Evolutionary conservation across 2,888 invertebrate species (phyloP), one percentile per base, ranked within the genome.

Genomic region (Leuctra nigra): DNA sequence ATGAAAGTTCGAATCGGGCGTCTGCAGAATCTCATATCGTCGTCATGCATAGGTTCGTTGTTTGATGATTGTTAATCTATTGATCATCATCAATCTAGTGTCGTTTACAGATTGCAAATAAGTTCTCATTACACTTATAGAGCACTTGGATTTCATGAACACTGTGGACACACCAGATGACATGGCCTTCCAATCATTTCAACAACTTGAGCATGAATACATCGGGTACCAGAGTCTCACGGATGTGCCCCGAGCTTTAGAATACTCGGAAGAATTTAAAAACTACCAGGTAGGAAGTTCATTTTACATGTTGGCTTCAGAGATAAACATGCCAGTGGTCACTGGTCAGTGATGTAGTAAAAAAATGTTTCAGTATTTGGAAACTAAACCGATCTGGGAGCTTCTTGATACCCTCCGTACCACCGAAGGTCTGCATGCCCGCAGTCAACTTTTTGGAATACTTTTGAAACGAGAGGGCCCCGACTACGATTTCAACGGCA

Each of bases 141-240:
- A 99, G 72, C 98, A 99, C 76, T 78, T 99, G 72, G 99, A 99
- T 75, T 99, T 97, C 72, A 87, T 98, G 81, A 90, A 87, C 69
- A 70, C 73, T 1, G 68, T 78, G 41, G 86, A 88, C 65, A 83
- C 86, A 57, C 84, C 86, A 69, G 81, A 86, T 47, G 81, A 86
- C 48, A 81, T 84, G 66, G 80, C 82, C 66, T 87, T 93, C 68
- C 82, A 81, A 4, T 87, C 91, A 61, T 94, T 97, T 73, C 83
- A 84, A 60, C 96, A 97, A 74, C 73, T 94, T 59, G 86, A 91
- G 69, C 91, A 91, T 70, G 91, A 91, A 68, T 92, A 92, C 69
- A 89, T 92, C 68, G 94, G 93, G 46, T 96, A 96, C 75, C 94
- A 94, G 75, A 94, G 94, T 69, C 79, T 97, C 55, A 95, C 95